Evolutionary conservation across 2,797 vertebrate species (phyloP).

Genomic region (Malurus splendens): DNA sequence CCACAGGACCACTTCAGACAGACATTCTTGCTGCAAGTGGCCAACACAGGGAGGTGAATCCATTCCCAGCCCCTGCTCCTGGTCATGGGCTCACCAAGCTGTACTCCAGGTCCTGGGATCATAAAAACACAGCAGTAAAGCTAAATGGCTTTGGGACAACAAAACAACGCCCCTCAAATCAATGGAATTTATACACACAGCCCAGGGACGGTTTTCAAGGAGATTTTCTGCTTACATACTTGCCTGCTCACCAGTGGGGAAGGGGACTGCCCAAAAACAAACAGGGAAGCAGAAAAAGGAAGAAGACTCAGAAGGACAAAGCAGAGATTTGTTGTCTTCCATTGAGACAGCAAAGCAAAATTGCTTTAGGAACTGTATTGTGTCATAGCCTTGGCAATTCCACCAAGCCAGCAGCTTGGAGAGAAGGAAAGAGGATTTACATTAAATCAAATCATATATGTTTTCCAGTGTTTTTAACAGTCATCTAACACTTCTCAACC

Average conservation of each 20-base stretch:
- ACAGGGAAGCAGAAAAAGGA: background rate
- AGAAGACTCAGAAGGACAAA: background rate
- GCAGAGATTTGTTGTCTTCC: background rate
- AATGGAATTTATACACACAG: background rate
- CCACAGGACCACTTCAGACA: background rate
- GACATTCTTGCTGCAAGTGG: background rate
- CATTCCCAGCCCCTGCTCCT: background rate
- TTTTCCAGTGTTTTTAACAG: background rate
- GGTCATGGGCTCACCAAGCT: background rate
- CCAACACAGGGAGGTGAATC: fast-evolving
- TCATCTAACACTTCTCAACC: background rate
- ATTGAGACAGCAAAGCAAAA: background rate
- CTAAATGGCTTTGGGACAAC: background rate
- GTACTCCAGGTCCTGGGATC: background rate
- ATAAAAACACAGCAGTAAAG: background rate
- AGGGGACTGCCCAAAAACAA: background rate
- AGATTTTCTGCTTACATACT: background rate
- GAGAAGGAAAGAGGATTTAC: background rate
- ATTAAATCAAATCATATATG: background rate
- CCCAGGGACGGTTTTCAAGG: background rate
- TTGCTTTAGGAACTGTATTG: background rate
- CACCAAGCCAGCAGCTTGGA: background rate
- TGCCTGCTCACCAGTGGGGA: background rate
- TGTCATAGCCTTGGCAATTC: background rate
- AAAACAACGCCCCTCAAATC: background rate